These are phyloP conservation scores for Atta texana DNA, from an alignment of 1,140 invertebrate species.

Conservation along the genomic window DNA sequence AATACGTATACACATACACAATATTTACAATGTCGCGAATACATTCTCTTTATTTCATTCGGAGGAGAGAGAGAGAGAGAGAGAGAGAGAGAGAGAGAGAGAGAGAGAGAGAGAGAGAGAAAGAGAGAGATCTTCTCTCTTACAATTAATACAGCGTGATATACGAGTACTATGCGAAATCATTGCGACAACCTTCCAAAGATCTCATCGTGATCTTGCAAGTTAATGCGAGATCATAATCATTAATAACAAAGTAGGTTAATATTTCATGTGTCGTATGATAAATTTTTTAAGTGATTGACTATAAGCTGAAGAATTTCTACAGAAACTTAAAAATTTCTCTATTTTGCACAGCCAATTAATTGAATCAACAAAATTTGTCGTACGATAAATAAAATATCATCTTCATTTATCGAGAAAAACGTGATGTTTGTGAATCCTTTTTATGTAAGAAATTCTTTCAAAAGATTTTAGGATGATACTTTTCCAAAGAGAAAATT, in stretches of 20 bases:
- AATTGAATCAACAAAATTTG: no score
- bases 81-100: background rate
- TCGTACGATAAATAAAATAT: no score
- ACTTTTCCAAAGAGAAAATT: background rate
- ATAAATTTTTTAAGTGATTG: no score
- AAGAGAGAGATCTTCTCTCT: conserved; percentile 13
- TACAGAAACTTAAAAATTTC: no score
- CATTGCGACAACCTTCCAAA: conserved; percentile 21
- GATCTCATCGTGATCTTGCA: conserved; percentile 38
- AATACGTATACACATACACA: background rate
- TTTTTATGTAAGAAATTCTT: background rate
- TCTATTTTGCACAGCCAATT: no score
- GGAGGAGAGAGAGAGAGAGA: background rate
- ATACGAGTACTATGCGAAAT: conserved; percentile 30
- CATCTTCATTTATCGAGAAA: background rate
- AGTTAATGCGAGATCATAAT: background rate
- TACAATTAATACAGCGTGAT: no score
- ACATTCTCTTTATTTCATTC: conserved; percentile 1
- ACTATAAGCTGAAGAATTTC: no score
- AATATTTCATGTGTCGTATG: no score
- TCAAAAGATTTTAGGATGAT: background rate
- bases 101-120: background rate
- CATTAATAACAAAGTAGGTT: no score
- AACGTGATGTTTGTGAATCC: background rate
- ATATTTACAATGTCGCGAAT: conserved; percentile 50